Percentiles rank a stretch among this genome's conserved stretches.
Conservation (phyloP, 2,797 vertebrate genomes). For the Takifugu ocellatus region DNA sequence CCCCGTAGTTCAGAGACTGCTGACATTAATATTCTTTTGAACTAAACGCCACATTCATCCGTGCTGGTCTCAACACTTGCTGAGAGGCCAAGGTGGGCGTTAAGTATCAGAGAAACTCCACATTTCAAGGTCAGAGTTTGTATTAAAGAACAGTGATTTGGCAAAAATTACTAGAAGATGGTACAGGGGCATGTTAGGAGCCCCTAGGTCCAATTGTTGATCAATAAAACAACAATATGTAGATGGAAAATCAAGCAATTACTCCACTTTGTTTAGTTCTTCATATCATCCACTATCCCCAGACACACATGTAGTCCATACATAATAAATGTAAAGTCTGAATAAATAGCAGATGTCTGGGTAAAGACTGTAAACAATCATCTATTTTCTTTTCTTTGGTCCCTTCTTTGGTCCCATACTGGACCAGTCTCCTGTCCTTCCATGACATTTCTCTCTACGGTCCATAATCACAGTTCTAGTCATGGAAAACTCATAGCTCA, state of each 20-base stretch:
- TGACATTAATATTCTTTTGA: conserved; percentile 61
- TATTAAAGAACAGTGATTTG: conserved; percentile 31
- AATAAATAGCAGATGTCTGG: too few species aligned
- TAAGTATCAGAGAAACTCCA: conserved; percentile 54
- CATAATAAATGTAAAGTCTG: too few species aligned
- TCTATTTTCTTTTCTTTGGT: too few species aligned
- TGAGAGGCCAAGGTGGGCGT: conserved; percentile 51
- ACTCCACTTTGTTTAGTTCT: conserved; percentile 1
- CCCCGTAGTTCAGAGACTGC: conserved; percentile 30
- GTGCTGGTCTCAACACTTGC: conserved; percentile 12
- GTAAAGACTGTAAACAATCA: too few species aligned
- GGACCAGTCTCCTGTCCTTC: too few species aligned
- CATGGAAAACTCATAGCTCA: too few species aligned
- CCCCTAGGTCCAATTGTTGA: conserved; percentile 1
- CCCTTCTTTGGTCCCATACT: too few species aligned
- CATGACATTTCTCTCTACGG: too few species aligned
- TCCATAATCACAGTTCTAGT: too few species aligned
- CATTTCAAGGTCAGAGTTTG: conserved; percentile 50
- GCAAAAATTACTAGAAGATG: conserved; percentile 12
- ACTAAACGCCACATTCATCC: conserved; percentile 58
- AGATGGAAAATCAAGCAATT: neutral
- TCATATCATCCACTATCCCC: too few species aligned
- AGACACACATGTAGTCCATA: too few species aligned
- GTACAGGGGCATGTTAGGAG: neutral
- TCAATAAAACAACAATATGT: neutral